A percentile compares a stretch with the other conserved stretches of the same genome.
These are phyloP conservation scores for Trogon surrucura DNA, from an alignment of 2,113 vertebrate genomes.

Conservation along the genomic window DNA sequence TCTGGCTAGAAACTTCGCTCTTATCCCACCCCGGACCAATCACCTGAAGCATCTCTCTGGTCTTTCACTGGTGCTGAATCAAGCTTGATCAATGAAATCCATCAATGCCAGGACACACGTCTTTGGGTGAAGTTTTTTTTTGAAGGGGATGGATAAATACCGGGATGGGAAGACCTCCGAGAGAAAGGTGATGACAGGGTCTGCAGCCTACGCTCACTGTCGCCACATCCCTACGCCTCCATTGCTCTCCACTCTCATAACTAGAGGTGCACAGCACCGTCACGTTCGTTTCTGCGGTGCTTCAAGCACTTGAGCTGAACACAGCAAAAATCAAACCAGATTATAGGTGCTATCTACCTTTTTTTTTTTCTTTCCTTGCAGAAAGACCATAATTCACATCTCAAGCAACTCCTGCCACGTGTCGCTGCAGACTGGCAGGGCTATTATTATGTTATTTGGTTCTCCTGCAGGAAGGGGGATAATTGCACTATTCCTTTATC, in stretches of 20 bases:
- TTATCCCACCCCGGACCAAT: not conserved
- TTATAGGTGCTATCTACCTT: not conserved
- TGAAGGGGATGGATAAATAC: not conserved
- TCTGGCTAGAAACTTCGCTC: not conserved
- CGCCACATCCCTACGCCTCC: not conserved
- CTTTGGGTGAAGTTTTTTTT: no score
- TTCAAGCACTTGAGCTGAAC: not conserved
- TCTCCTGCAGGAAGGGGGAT: constrained; percentile 10
- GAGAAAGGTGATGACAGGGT: not conserved
- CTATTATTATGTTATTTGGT: not conserved
- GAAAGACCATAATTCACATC: not conserved
- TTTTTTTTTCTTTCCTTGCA: not conserved
- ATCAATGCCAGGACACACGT: not conserved
- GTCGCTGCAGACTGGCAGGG: not conserved
- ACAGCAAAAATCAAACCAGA: not conserved
- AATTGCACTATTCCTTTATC: constrained; percentile 1
- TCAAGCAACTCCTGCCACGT: not conserved
- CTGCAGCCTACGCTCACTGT: not conserved
- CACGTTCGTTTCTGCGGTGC: not conserved
- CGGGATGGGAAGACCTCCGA: not conserved
- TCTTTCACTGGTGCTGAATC: not conserved
- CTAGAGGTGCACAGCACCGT: not conserved
- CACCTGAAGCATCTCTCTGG: not conserved
- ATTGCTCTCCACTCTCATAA: accelerated
- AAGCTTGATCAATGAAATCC: not conserved